A percentile compares a stretch with the other conserved stretches of the same genome.
These are phyloP conservation scores for Pinna nobilis DNA, from an alignment of 1,140 invertebrate genomes.

Conservation along the genomic window DNA sequence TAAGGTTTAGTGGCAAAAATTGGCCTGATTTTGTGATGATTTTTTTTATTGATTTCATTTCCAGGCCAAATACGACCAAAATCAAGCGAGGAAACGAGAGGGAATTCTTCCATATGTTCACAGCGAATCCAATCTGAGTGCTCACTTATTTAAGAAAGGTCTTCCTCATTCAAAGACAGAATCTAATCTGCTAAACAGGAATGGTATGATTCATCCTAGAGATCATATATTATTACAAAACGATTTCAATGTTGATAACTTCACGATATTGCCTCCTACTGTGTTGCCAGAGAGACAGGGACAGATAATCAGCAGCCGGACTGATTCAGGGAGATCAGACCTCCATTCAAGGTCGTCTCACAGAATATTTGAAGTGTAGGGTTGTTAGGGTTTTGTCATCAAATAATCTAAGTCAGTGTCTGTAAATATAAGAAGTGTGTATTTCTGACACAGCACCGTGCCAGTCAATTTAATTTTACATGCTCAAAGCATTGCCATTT, in stretches of 20 bases:
- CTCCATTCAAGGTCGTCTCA: background rate
- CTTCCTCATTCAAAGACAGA: slow-evolving; percentile 56
- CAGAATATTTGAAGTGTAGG: slow-evolving; percentile 17
- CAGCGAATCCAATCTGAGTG: slow-evolving; percentile 58
- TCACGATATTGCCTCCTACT: slow-evolving; percentile 20
- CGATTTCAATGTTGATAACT: slow-evolving; percentile 26
- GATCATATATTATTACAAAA: slow-evolving; percentile 33
- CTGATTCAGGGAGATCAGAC: slow-evolving; percentile 3
- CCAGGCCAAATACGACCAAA: slow-evolving; percentile 85
- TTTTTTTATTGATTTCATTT: slow-evolving; percentile 54
- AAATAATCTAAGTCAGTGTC: too few species aligned
- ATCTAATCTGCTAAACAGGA: slow-evolving; percentile 38
- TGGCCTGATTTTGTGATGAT: background rate
- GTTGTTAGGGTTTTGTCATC: too few species aligned
- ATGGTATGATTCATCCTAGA: slow-evolving; percentile 28
- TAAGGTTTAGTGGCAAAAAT: too few species aligned
- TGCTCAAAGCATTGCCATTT: too few species aligned
- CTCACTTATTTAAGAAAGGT: slow-evolving; percentile 23
- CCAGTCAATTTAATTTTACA: too few species aligned
- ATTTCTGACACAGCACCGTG: too few species aligned
- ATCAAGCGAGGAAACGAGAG: slow-evolving; percentile 75
- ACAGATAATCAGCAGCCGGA: slow-evolving; percentile 14
- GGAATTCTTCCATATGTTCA: slow-evolving; percentile 62
- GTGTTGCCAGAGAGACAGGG: background rate
- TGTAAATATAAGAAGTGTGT: too few species aligned